Conservation (phyloP, 23 tunicate species). For the Ascidia mentula region DNA sequence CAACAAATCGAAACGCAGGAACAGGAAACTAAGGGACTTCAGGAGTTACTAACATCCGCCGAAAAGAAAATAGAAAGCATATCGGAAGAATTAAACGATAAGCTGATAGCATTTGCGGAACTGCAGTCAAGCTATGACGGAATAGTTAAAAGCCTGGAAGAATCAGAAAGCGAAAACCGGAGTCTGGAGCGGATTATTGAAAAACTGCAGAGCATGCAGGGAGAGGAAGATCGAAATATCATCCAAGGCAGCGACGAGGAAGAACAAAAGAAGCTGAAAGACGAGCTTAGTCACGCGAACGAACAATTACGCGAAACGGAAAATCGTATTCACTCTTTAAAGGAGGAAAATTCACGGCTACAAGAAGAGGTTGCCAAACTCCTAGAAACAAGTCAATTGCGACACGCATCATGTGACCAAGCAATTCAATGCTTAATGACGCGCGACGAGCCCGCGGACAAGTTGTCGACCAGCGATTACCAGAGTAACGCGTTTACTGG, state of each 20-base stretch:
- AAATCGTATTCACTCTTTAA: not conserved
- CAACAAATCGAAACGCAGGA: not conserved
- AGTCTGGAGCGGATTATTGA: not conserved
- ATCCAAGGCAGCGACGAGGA: not conserved
- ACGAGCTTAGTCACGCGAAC: not conserved
- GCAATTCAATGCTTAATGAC: not conserved
- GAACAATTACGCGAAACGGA: not conserved
- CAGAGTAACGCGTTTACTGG: constrained; percentile 33
- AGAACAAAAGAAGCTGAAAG: not conserved
- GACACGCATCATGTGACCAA: not conserved
- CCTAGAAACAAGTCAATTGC: not conserved
- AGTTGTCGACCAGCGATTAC: not conserved
- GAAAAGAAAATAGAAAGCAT: not conserved
- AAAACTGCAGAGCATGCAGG: not conserved
- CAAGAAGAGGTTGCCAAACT: not conserved
- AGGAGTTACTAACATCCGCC: not conserved
- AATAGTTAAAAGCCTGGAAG: constrained; percentile 9
- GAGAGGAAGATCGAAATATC: not conserved
- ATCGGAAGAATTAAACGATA: not conserved
- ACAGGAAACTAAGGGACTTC: not conserved
- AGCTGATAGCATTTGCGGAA: not conserved
- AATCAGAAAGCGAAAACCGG: not conserved
- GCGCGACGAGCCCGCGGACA: not conserved
- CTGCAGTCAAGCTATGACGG: constrained; percentile 1
- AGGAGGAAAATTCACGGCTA: not conserved